phyloP scores from a whole-genome alignment of 2,888 invertebrate genomes.

The Eilema depressum region DNA sequence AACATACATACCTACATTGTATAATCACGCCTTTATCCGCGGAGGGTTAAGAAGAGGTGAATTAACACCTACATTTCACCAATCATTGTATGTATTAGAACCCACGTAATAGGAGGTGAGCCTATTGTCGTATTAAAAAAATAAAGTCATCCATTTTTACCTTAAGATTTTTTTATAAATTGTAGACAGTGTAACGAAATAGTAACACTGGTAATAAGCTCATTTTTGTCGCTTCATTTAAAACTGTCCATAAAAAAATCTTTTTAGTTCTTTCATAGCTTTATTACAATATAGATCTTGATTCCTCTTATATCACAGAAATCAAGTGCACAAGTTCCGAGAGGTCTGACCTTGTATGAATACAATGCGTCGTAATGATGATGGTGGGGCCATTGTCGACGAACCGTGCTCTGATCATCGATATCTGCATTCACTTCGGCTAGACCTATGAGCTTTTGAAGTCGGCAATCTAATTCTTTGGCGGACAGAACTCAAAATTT shows the following conservation, averaged over 20 bases:
- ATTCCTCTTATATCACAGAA: conserved; percentile 12
- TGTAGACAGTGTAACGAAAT: neutral
- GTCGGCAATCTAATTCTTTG: conserved; percentile 11
- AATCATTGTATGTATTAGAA: too few species aligned
- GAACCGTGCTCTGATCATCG: conserved; percentile 54
- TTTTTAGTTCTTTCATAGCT: neutral
- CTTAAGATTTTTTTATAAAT: conserved; percentile 38
- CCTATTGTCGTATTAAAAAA: too few species aligned
- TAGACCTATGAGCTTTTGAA: conserved; percentile 42
- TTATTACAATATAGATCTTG: conserved; percentile 10
- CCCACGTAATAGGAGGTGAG: too few species aligned
- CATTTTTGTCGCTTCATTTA: neutral
- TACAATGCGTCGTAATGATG: conserved; percentile 64
- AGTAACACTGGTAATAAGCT: neutral
- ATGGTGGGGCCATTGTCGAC: conserved; percentile 59
- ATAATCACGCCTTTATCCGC: too few species aligned
- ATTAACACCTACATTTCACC: too few species aligned
- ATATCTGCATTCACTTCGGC: conserved; percentile 54
- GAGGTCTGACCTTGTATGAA: conserved; percentile 52
- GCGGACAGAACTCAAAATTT: neutral
- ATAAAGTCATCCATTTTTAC: conserved; percentile 16
- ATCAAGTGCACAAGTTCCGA: conserved; percentile 34
- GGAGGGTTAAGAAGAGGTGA: too few species aligned
- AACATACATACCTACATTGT: too few species aligned
- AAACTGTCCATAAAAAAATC: neutral